Evolutionary conservation across 2,113 vertebrate species (phyloP).

Genomic region (Bucco capensis): DNA sequence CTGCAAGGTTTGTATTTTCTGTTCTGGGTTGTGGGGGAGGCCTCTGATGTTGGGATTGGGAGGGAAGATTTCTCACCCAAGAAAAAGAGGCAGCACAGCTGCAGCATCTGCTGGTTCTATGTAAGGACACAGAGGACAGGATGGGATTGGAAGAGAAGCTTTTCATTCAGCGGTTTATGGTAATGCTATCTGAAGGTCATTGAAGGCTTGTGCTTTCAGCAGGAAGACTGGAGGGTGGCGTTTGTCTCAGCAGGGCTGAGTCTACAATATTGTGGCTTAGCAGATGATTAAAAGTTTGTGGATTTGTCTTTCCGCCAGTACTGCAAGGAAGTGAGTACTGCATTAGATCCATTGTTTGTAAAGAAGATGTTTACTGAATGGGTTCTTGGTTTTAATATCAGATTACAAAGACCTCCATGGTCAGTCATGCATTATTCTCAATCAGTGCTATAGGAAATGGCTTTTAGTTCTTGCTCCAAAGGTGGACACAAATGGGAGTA

Average conservation of each 20-base stretch:
- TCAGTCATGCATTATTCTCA: not conserved
- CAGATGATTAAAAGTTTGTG: not conserved
- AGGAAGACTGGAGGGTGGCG: not conserved
- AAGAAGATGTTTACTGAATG: not conserved
- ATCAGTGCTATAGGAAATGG: not conserved
- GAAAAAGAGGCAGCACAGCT: not conserved
- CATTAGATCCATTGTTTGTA: not conserved
- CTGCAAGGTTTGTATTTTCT: not conserved
- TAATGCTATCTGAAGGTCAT: not conserved
- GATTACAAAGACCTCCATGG: not conserved
- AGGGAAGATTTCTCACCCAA: not conserved
- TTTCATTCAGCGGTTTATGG: not conserved
- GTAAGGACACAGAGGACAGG: not conserved
- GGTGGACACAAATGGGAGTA: not conserved
- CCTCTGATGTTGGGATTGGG: rapidly evolving
- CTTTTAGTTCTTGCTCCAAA: not conserved
- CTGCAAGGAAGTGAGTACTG: not conserved
- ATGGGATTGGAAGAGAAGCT: not conserved
- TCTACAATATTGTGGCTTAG: not conserved
- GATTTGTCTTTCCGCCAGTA: not conserved
- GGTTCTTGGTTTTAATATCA: not conserved
- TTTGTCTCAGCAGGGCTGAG: not conserved
- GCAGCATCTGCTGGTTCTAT: not conserved
- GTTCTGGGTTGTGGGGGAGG: not conserved
- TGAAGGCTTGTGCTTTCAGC: not conserved